Percentiles rank a stretch among this genome's conserved stretches.
phyloP scores from a whole-genome alignment of 2,113 vertebrate genomes.

The Tylochromis polylepis region DNA sequence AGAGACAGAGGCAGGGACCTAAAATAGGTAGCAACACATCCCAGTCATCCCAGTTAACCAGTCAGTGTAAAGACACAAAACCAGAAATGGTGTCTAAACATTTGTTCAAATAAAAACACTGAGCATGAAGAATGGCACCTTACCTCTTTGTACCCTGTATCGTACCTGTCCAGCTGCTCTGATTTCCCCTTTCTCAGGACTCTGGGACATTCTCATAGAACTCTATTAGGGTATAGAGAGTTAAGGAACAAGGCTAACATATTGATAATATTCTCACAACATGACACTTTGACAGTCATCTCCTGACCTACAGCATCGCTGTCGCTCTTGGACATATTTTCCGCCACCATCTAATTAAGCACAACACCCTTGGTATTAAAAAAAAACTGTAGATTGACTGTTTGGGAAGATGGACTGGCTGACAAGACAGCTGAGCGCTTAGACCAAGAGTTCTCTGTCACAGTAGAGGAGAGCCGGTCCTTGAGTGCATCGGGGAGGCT shows the following conservation, averaged over 20 bases:
- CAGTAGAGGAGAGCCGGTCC: slow-evolving; percentile 21
- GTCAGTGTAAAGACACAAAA: neutral
- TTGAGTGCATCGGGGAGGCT: slow-evolving; percentile 22
- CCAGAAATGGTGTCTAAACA: neutral
- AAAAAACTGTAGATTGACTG: neutral
- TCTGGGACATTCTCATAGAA: neutral
- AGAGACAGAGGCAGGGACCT: neutral
- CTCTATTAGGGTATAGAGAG: neutral
- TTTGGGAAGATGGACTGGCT: neutral
- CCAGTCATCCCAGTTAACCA: neutral
- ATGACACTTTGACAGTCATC: slow-evolving; percentile 1
- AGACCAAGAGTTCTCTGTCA: slow-evolving; percentile 12
- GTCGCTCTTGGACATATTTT: neutral
- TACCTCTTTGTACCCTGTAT: neutral
- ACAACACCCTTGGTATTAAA: neutral
- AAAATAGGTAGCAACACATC: neutral
- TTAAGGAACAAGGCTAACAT: neutral
- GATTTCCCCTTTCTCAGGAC: rapidly evolving
- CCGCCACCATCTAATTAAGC: slow-evolving; percentile 3
- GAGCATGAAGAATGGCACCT: neutral
- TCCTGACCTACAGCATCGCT: neutral
- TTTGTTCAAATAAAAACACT: neutral
- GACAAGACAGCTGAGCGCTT: slow-evolving; percentile 4
- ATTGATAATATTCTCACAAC: neutral
- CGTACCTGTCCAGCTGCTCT: neutral